These are phyloP conservation scores for Cyrtorhinus lividipennis DNA, from an alignment of 1,140 invertebrate species.

Conservation along the genomic window DNA sequence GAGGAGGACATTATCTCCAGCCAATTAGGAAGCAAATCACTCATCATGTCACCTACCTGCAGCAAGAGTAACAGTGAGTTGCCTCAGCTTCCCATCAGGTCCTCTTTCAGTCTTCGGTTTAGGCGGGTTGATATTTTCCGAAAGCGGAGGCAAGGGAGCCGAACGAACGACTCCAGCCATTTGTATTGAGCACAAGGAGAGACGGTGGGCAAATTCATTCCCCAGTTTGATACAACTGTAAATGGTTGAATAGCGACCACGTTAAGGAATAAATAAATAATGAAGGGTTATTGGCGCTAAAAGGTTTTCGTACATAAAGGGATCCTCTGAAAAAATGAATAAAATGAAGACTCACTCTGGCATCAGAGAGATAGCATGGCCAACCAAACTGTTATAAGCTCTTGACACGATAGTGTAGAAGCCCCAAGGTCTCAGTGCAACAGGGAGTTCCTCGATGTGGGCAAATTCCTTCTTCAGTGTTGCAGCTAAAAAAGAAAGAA, in stretches of 20 bases:
- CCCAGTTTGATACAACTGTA: slow-evolving; percentile 59
- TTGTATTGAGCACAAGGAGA: slow-evolving; percentile 76
- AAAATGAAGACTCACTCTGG: slow-evolving; percentile 28
- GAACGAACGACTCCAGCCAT: slow-evolving; percentile 59
- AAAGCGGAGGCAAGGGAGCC: slow-evolving; percentile 62
- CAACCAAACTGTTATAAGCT: slow-evolving; percentile 45
- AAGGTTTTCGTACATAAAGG: neutral
- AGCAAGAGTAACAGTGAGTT: slow-evolving; percentile 41
- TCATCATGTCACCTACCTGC: slow-evolving; percentile 39
- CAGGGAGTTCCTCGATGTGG: slow-evolving; percentile 60
- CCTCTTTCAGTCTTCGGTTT: slow-evolving; percentile 37
- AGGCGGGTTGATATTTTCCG: slow-evolving; percentile 49
- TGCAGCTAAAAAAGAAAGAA: too few relatives aligned
- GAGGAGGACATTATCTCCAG: too few relatives aligned
- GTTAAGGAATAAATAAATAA: too few relatives aligned
- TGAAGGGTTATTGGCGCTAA: neutral
- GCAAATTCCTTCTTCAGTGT: slow-evolving; percentile 33
- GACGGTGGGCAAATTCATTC: slow-evolving; percentile 59
- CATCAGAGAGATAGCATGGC: slow-evolving; percentile 28
- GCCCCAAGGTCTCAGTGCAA: slow-evolving; percentile 85
- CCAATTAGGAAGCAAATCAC: too few relatives aligned
- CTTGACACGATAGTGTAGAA: slow-evolving; percentile 75
- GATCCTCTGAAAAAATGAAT: slow-evolving; percentile 18
- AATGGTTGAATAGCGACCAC: too few relatives aligned
- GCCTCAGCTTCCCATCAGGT: slow-evolving; percentile 29